These are phyloP conservation scores for Homalodisca vitripennis DNA, from an alignment of 1,140 invertebrate species.

Conservation along the genomic window DNA sequence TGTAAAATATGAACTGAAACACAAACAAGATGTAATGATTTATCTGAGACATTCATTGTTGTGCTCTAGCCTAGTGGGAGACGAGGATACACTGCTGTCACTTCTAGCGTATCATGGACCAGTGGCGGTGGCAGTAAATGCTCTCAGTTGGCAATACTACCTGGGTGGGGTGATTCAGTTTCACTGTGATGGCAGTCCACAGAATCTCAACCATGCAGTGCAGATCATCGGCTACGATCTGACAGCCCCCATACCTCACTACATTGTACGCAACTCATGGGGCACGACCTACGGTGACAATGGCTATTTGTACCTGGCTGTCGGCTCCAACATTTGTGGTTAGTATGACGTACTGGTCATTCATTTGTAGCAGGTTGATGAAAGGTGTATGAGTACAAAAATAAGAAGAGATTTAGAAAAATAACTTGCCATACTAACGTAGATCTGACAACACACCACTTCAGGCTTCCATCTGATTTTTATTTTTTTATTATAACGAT, in stretches of 20 bases:
- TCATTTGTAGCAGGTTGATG: no score
- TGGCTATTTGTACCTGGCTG: conserved; percentile 76
- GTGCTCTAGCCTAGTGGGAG: conserved; percentile 61
- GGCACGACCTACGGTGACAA: conserved; percentile 70
- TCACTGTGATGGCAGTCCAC: conserved; percentile 64
- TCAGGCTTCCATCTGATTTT: no score
- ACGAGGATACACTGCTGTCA: conserved; percentile 65
- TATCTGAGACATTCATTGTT: no score
- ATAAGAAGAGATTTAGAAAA: no score
- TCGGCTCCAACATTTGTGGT: conserved; percentile 79
- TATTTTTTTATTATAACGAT: no score
- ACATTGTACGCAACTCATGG: conserved; percentile 87
- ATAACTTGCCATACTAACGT: no score
- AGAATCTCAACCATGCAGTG: conserved; percentile 79
- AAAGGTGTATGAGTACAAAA: no score
- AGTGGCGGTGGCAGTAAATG: conserved; percentile 77
- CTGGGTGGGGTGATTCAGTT: conserved; percentile 82
- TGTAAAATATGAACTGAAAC: no score
- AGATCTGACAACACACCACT: no score
- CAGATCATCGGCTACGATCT: conserved; percentile 83
- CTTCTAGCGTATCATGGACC: conserved; percentile 69
- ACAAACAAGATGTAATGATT: no score
- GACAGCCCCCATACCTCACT: conserved; percentile 69
- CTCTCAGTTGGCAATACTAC: conserved; percentile 84
- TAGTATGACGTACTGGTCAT: conserved; percentile 36